Evolutionary conservation across 92 coral and sea anemone species (phyloP).

Genomic region (Diadumene lineata): DNA sequence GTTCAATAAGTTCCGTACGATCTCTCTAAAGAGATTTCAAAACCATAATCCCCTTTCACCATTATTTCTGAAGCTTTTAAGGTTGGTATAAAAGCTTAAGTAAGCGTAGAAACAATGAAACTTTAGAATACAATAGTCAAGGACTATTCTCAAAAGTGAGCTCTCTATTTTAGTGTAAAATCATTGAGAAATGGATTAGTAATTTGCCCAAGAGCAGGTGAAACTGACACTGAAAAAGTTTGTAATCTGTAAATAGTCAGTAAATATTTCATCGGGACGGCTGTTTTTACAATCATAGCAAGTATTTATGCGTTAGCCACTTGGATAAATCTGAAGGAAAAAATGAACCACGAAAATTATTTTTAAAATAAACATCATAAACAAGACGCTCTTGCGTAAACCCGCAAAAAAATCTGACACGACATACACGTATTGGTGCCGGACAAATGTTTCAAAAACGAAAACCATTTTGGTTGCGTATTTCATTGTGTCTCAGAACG

Average conservation of each 20-base stretch:
- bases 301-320: constrained; percentile 11
- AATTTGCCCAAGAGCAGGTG: constrained; percentile 13
- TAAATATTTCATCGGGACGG: constrained; percentile 42
- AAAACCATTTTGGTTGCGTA: neutral
- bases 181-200: constrained; percentile 17
- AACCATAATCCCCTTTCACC: neutral
- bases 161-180: constrained; percentile 11
- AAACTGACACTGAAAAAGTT: constrained; percentile 14
- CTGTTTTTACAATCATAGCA: constrained; percentile 8
- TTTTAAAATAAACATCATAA: constrained; percentile 29
- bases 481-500: constrained; percentile 1
- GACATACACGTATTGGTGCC: constrained; percentile 8
- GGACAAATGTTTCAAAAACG: neutral
- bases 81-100: constrained; percentile 15
- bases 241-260: constrained; percentile 13
- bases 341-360: constrained; percentile 17
- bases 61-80: constrained; percentile 15
- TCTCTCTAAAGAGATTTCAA: neutral
- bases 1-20: neutral
- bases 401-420: neutral
- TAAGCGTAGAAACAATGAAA: constrained; percentile 21
- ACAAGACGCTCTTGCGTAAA: neutral
- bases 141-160: constrained; percentile 9
- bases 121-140: constrained; percentile 8
- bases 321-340: constrained; percentile 30